Percentiles rank a stretch among this genome's conserved stretches.
These are phyloP conservation scores for Diglossa cyanea DNA, from an alignment of 2,797 vertebrate species.

Conservation along the genomic window DNA sequence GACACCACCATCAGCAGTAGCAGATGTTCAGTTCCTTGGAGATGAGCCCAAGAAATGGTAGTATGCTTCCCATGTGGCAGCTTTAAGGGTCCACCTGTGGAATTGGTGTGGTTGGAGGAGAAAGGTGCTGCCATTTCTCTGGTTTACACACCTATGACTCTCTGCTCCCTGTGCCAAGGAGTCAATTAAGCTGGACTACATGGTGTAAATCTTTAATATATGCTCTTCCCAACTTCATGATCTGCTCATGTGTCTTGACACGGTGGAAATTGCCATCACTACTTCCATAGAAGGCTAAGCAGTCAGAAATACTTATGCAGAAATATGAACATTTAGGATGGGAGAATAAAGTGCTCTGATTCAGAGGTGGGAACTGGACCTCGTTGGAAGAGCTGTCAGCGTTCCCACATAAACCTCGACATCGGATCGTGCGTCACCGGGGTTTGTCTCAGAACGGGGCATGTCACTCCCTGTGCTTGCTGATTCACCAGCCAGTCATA, in stretches of 20 bases:
- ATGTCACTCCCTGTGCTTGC: fast-evolving
- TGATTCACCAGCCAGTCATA: neutral
- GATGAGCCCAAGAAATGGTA: neutral
- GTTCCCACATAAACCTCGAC: fast-evolving
- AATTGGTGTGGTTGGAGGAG: neutral
- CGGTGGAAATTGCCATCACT: neutral
- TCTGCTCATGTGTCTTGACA: neutral
- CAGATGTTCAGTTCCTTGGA: neutral
- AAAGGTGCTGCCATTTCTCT: neutral
- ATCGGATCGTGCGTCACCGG: fast-evolving
- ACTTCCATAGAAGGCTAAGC: neutral
- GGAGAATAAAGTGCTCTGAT: neutral
- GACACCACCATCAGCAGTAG: neutral
- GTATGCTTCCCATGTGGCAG: neutral
- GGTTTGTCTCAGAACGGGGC: neutral
- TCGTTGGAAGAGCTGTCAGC: neutral
- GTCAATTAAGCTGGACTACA: neutral
- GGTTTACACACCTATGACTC: neutral
- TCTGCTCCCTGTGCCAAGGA: neutral
- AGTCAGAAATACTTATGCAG: neutral
- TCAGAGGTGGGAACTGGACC: neutral
- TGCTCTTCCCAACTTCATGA: neutral
- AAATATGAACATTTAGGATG: neutral
- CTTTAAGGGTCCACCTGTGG: neutral
- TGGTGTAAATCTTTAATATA: neutral